These are phyloP conservation scores for Myxocyprinus asiaticus DNA, from an alignment of 2,113 vertebrate genomes.

Conservation along the genomic window DNA sequence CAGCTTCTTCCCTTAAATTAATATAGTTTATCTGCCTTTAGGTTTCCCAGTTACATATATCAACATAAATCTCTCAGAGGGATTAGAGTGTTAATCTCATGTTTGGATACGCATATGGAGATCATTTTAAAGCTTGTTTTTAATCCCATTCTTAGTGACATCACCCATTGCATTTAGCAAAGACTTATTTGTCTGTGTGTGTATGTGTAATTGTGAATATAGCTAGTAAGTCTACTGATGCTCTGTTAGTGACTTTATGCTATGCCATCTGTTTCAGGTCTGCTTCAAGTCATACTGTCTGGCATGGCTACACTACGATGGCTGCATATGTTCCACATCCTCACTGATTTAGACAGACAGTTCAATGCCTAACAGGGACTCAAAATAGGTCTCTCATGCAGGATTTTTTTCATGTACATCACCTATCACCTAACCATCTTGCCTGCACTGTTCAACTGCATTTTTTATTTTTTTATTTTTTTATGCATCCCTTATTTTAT, in stretches of 20 bases:
- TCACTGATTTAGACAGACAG: too few relatives aligned
- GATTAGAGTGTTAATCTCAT: neutral
- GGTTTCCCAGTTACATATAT: neutral
- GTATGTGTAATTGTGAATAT: neutral
- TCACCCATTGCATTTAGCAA: neutral
- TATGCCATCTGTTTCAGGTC: neutral
- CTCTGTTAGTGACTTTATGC: too few relatives aligned
- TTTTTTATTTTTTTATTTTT: neutral
- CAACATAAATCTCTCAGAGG: neutral
- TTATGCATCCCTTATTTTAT: neutral
- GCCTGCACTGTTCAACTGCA: neutral
- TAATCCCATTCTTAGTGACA: constrained; percentile 13
- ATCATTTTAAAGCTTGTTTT: neutral
- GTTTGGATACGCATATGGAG: constrained; percentile 2
- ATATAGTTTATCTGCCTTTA: too few relatives aligned
- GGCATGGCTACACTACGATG: neutral
- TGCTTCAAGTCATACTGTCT: neutral
- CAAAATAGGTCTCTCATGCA: constrained; percentile 11
- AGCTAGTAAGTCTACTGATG: too few relatives aligned
- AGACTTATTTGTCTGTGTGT: neutral
- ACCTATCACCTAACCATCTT: too few relatives aligned
- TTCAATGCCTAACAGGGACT: too few relatives aligned
- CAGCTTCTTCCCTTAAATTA: too few relatives aligned
- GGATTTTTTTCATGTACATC: neutral
- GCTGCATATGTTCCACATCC: neutral